Base-by-base conservation (phyloP, 2,797 vertebrate species). In the Spinibarbus caldwelli region DNA sequence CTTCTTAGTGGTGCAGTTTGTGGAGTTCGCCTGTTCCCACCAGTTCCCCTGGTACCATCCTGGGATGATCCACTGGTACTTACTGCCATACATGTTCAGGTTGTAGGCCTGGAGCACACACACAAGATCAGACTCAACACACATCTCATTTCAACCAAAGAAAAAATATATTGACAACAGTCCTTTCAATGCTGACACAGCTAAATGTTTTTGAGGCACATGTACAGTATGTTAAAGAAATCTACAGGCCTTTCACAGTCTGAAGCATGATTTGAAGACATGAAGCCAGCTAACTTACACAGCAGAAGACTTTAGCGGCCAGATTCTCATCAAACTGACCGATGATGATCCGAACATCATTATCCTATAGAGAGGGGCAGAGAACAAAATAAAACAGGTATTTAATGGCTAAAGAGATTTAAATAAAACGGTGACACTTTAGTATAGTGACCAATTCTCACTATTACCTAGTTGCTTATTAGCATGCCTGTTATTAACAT, bases 31-130 rank as follows among this genome's bases (percentile, higher is more conserved):
- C 94, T 97, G 96, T 86, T 99, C 97, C 98, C 98, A 99, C 98
- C 98, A 99, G 90, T 96, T 96, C 6, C 96, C 96, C 94, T 99
- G 97, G 89, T 99, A 99, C 98, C 98, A 99, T 72, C 98, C 98
- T 2, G 98, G 98, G 91, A 99, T 99, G 91, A 99, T 98, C 98
- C 98, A 99, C 88, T 99, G 98, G 91, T 99, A 99, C 87, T 99
- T 99, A 92, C 96, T 99, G 73, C 98, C 98, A 45, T 94, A 99
- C 98, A 99, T 98, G 90, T 97, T 98, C 91, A 97, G 95, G 89
- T 98, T 96, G 86, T 96, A 98, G 0, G 98, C 98, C 98, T 99
- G 89, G 73, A 54, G 86, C 5, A 62, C 31, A 86, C 1, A 87
- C 2, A 29, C 77, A 77, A n/a, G 26, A 78, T 78, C 66, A 86